Base-by-base conservation (phyloP, 2,113 vertebrate species). In the Dinomys branickii region DNA sequence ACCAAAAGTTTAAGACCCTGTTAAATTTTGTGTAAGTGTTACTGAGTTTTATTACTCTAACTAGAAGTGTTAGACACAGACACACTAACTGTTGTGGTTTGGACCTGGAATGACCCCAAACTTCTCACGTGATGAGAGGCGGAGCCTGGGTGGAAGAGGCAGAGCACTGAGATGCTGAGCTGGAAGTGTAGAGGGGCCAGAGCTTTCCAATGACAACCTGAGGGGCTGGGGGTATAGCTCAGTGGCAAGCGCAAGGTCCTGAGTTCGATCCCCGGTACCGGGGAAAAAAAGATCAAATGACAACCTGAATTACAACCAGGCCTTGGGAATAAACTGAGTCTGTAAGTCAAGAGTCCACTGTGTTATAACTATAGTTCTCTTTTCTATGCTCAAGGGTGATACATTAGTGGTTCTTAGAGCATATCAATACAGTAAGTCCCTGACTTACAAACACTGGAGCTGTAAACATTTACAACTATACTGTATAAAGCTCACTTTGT, bases 1-100 rank as follows among this genome's bases (percentile, higher is more conserved):
- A 97, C 54, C 83, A 91, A 95, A 93, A 95, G 63, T 50, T 7
- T 95, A 95, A 93, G 54, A 71, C 26, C 13, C 63, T 50, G 2
- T 87, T 90, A 80, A 73, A 84, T 3, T 77, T 87, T 88, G 33
- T 86, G 26, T 91, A 84, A 90, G 61, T 63, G 41, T 91, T 41
- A 78, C 13, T 90, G 52, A 86, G 16, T 73, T 59, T 73, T 69
- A 22, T 38, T 61, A 83, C 33, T 35, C 38, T 73, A 88, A 88
- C 28, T 58, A 65, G 1, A 2, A 94, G 20, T 71, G 41, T 58
- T 96, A 71, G 28, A 67, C 85, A 84, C 69, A 59, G 80, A 93
- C 20, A 84, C 8, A 92, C 12, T 56, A 59, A 73, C 38, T 44
- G 4, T 78, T 30, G 75, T 78, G 44, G 13, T 78, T 16, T 47